These are phyloP conservation scores for Hyaena hyaena DNA, from an alignment of 2,113 vertebrate species.

Conservation along the genomic window DNA sequence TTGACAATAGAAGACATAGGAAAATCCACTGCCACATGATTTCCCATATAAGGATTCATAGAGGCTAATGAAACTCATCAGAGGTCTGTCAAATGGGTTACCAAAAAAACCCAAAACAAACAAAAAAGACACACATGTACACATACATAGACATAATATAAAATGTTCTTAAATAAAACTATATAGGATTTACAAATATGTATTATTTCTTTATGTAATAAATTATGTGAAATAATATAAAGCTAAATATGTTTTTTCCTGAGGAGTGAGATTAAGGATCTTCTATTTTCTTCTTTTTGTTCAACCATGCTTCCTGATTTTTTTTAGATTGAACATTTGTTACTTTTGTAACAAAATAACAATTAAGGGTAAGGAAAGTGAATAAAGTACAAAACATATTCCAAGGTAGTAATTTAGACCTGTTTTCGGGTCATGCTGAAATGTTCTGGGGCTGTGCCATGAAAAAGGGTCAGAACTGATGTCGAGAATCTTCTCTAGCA, in stretches of 20 bases:
- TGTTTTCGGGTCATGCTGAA: neutral
- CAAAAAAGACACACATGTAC: neutral
- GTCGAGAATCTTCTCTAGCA: neutral
- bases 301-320: neutral
- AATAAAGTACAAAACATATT: neutral
- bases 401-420: neutral
- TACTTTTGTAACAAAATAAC: neutral
- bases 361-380: neutral
- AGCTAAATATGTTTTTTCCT: neutral
- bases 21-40: neutral
- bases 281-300: neutral
- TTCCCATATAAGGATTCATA: neutral
- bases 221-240: slow-evolving; percentile 7
- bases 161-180: neutral
- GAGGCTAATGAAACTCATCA: neutral
- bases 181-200: neutral
- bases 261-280: neutral
- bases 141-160: neutral
- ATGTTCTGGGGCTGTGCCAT: neutral
- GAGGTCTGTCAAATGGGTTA: neutral
- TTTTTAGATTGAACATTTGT: neutral
- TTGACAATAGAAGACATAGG: neutral
- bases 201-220: neutral
- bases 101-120: neutral
- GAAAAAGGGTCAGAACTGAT: neutral